Percentiles rank a stretch among this genome's conserved stretches.
phyloP scores from a whole-genome alignment of 2,888 invertebrate genomes.

The Caenorhabditis auriculariae region DNA sequence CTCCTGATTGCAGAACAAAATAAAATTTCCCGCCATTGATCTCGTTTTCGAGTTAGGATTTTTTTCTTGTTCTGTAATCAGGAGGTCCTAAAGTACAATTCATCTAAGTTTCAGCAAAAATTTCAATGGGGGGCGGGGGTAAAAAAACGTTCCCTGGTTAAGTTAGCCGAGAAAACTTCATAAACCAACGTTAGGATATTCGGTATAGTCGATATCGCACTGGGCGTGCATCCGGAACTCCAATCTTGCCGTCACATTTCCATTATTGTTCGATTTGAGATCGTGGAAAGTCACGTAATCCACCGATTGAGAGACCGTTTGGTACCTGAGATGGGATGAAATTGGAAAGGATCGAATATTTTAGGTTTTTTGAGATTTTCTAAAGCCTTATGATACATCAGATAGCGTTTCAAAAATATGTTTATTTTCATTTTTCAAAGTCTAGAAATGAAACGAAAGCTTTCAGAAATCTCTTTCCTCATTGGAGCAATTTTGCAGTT shows the following conservation, averaged over 20 bases:
- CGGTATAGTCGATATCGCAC: conserved; percentile 50
- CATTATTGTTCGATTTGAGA: conserved; percentile 40
- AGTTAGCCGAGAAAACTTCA: not conserved
- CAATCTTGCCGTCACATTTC: conserved; percentile 49
- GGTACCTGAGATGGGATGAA: conserved; percentile 35
- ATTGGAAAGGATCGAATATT: too few relatives aligned
- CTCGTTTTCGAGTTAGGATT: too few relatives aligned
- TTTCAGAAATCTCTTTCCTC: not conserved
- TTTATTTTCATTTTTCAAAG: not conserved
- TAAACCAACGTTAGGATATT: conserved; percentile 48
- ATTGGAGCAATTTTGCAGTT: not conserved
- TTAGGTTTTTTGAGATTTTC: too few relatives aligned
- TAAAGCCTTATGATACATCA: too few relatives aligned
- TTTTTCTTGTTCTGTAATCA: too few relatives aligned
- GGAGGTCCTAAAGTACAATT: too few relatives aligned
- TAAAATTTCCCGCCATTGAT: too few relatives aligned
- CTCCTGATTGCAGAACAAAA: too few relatives aligned
- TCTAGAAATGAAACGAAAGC: not conserved
- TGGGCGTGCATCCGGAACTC: conserved; percentile 53
- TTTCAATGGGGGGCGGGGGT: too few relatives aligned
- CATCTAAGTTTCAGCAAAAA: not conserved
- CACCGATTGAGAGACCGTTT: conserved; percentile 48
- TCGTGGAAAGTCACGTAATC: conserved; percentile 53
- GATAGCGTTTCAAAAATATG: too few relatives aligned
- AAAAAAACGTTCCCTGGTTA: too few relatives aligned